Evolutionary conservation across 1,140 invertebrate species (phyloP), one percentile per base, ranked within the genome.

Genomic region (Scaptomyza pallida): DNA sequence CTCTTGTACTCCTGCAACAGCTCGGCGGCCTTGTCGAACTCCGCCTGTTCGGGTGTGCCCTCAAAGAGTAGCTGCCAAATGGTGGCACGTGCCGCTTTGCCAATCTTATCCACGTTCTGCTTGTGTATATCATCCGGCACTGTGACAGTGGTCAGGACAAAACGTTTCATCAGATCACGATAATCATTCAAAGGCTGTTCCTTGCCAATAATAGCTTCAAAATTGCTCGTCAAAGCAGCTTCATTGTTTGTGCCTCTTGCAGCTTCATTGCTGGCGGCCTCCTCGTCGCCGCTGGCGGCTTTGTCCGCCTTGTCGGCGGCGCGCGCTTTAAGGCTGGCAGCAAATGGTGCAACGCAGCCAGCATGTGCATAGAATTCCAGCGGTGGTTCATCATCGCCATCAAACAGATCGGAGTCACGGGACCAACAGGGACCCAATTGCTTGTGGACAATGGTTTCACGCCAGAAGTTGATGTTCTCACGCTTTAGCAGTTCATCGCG

Each of bases 391-490:
- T 90, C 85, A 2, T 75, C 68, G 6, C 62, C 23, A 21, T 90
- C 90, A 40, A 90, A 89, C 2, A 72, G 54, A 69, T 91, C 90
- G 5, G 78, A 88, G 23, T 91, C 90, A 0, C 76, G 74, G 0
- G 81, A 81, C 81, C 85, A 91, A 35, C 89, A 89, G 0, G 86
- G 76, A 8, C 90, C 90, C 21, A 91, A 17, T 41, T 83, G 72
- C 3, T 70, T 72, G 40, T 71, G 60, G 0, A 91, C 90, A 10
- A 91, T 44, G 5, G 54, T 54, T 0, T 91, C 57, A 1, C 75
- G 67, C 90, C 90, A 91, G 37, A 91, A 91, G 9, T 85, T 75
- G 2, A 91, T 12, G 9, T 78, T 47, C 1, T 91, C 26, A 0
- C 54, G 37, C 40, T 85, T 72, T 0, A 91, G 45, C 2, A 91